A percentile compares a stretch with the other conserved stretches of the same genome.
Conservation (phyloP, 2,113 vertebrate genomes). For the Agapornis roseicollis region DNA sequence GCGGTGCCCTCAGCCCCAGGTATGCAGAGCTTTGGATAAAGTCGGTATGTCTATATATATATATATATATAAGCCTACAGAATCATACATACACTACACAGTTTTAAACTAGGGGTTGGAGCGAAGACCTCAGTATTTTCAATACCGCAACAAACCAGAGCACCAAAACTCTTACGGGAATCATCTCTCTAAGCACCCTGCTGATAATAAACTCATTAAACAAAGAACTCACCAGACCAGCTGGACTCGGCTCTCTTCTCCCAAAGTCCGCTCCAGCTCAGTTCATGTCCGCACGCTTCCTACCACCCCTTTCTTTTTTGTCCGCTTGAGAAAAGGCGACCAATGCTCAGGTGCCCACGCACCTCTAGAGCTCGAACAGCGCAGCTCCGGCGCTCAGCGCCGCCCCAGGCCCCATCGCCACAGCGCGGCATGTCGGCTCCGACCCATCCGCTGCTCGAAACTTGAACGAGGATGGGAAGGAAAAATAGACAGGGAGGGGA, state of each 20-base stretch:
- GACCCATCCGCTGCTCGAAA: constrained; percentile 24
- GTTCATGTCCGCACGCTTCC: not conserved
- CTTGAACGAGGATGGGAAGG: not conserved
- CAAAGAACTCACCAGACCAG: constrained; percentile 68
- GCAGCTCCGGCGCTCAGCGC: constrained; percentile 32
- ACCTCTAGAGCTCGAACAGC: constrained; percentile 1
- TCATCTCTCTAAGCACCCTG: not conserved
- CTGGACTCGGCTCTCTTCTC: constrained; percentile 50
- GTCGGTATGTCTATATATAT: not conserved
- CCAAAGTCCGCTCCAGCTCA: constrained; percentile 6
- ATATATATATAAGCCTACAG: not conserved
- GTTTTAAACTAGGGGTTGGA: not conserved
- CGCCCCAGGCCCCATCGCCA: constrained; percentile 17
- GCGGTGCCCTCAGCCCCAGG: not conserved
- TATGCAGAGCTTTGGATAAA: not conserved
- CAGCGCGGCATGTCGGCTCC: constrained; percentile 46
- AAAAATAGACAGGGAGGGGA: not conserved
- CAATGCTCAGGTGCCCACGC: not conserved
- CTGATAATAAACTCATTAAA: not conserved
- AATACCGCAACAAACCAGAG: not conserved
- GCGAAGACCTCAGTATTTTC: not conserved
- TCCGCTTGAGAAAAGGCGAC: not conserved
- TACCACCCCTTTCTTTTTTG: not conserved
- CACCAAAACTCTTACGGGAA: not conserved
- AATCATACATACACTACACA: not conserved